Base-by-base conservation (phyloP, 2,888 invertebrate genomes). In the Onchidella celtica region DNA sequence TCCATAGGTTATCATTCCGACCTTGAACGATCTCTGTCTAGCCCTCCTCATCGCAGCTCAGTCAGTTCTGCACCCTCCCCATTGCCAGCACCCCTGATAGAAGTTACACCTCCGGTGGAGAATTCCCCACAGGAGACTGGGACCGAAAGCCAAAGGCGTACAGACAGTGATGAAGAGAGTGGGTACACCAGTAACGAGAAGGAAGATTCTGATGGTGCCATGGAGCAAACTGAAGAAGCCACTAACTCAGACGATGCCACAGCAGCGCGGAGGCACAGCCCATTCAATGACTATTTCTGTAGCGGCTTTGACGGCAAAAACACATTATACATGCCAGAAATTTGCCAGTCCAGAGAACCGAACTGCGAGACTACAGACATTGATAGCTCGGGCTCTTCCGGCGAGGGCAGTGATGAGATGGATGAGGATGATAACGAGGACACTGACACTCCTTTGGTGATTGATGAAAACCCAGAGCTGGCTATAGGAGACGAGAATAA, bases 131-230 rank as follows among this genome's bases (percentile, higher is more conserved):
- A 6, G 0, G 32, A n/a, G 6, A 40, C 47, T n/a, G 1, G 21
- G 21, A 1, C 9, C 1, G 69, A 29, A 1, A 6, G 9, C 14
- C 2, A 38, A 9, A 38, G 3, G 11, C 73, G 79, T 17, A n/a
- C 36, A 14, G 81, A 75, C 14, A 75, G 75, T 32, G 81, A 81
- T 61, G 75, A 74, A 2, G 81, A 81, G 29, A 81, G 81, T 29
- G 81, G 81, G 6, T 81, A 81, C 29, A 75, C 63, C 11, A 81
- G 75, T 29, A 73, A 36, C 17, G 73, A 68, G 27, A 59, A 69
- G 11, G 74, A 74, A 0, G 69, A 59, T 27, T 11, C 55, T 2
- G 74, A 79, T 2, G n/a, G n/a, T n/a, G n/a, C n/a, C n/a, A n/a
- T n/a, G n/a, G n/a, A 55, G 61, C 61, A 61, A n/a, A 6, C 61